A percentile compares a stretch with the other conserved stretches of the same genome.
Conservation (phyloP, 2,113 vertebrate genomes). For the Heteronetta atricapilla region DNA sequence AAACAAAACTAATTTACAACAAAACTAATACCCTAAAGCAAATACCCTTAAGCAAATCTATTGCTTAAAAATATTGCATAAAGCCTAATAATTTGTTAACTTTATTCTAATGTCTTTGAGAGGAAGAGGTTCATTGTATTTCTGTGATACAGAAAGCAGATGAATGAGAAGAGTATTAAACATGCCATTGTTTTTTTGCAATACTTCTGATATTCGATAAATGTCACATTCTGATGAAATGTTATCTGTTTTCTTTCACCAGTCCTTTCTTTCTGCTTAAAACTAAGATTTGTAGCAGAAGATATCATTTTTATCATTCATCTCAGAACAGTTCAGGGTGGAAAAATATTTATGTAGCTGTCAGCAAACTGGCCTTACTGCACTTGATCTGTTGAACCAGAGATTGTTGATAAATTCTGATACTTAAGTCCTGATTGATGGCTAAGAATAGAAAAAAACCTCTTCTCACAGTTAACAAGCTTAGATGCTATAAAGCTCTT, state of each 20-base stretch:
- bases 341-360: conserved; percentile 64
- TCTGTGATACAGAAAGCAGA: not conserved
- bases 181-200: conserved; percentile 4
- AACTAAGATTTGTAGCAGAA: conserved; percentile 65
- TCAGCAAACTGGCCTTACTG: conserved; percentile 52
- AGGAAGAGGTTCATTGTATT: not conserved
- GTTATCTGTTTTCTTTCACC: conserved; percentile 76
- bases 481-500: conserved; percentile 53
- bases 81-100: not conserved
- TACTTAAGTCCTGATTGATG: conserved; percentile 35
- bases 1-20: not conserved
- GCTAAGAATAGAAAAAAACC: conserved; percentile 29
- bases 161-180: not conserved
- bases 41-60: not conserved
- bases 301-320: conserved; percentile 41
- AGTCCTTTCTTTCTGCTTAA: conserved; percentile 71
- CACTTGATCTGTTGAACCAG: conserved; percentile 33
- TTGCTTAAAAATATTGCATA: not conserved
- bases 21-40: not conserved
- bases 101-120: not conserved
- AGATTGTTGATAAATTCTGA: conserved; percentile 36
- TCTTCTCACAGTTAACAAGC: conserved; percentile 34
- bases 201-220: conserved; percentile 41
- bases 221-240: conserved; percentile 54
- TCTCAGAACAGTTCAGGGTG: conserved; percentile 47